These are phyloP conservation scores for Hypotaenidia philippensis DNA, from an alignment of 2,797 vertebrate species.

Conservation along the genomic window DNA sequence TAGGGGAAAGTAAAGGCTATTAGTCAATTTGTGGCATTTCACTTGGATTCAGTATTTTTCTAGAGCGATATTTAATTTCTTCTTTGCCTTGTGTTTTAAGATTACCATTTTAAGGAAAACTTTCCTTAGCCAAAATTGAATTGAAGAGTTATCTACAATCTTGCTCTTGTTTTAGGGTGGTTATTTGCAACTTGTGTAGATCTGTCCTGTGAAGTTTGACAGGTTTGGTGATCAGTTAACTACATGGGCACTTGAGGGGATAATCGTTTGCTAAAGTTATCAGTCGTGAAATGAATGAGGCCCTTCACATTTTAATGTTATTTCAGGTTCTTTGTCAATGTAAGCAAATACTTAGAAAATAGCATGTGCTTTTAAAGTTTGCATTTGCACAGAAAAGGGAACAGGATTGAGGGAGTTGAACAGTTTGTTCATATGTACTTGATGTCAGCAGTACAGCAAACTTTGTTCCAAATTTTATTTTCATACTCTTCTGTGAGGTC, in stretches of 20 bases:
- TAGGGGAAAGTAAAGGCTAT: background rate
- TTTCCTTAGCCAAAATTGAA: too few relatives aligned
- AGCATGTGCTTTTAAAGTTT: background rate
- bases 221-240: background rate
- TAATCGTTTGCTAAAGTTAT: background rate
- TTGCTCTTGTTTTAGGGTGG: background rate
- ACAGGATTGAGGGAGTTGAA: background rate
- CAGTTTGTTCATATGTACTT: rapidly evolving
- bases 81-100: background rate
- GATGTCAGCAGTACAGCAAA: background rate
- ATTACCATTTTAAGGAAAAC: background rate
- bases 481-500: background rate
- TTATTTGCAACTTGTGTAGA: background rate
- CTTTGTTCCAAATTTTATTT: background rate
- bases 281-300: background rate
- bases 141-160: background rate
- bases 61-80: background rate
- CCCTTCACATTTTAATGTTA: background rate
- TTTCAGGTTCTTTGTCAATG: background rate
- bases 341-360: background rate
- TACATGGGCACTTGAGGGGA: background rate
- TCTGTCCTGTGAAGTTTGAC: background rate
- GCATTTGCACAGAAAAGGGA: background rate
- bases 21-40: background rate
- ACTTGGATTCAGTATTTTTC: background rate